Percentiles rank a stretch among this genome's conserved stretches.
Evolutionary conservation across 1,140 invertebrate genomes (phyloP).

Genomic region (Lethocerus indicus): DNA sequence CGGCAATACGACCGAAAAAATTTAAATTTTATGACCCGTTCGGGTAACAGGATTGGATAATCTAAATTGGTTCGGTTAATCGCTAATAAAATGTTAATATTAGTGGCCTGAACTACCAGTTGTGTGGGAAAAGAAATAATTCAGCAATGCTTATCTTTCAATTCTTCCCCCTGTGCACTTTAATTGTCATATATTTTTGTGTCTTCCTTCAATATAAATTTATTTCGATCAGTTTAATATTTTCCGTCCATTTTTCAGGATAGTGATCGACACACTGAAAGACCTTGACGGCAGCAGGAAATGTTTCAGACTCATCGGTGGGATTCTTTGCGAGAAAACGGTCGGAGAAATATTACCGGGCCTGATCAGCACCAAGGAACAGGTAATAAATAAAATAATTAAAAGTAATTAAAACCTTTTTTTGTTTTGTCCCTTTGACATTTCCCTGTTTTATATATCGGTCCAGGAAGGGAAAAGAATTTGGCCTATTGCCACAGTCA

Average conservation of each 20-base stretch:
- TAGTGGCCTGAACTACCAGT: too few species aligned
- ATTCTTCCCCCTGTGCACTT: background rate
- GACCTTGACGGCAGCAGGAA: conserved; percentile 69
- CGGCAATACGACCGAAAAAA: too few species aligned
- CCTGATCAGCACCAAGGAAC: conserved; percentile 62
- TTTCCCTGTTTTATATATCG: too few species aligned
- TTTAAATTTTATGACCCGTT: too few species aligned
- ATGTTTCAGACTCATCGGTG: conserved; percentile 87
- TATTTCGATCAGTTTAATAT: background rate
- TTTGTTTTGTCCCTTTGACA: too few species aligned
- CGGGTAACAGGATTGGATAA: too few species aligned
- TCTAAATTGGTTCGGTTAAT: too few species aligned
- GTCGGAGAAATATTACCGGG: conserved; percentile 82
- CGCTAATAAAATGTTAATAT: too few species aligned
- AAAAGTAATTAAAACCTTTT: too few species aligned
- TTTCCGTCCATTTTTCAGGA: conserved; percentile 42
- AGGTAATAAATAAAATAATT: conserved; percentile 41
- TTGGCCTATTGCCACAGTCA: too few species aligned
- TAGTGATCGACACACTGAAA: conserved; percentile 86
- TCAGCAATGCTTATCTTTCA: too few species aligned
- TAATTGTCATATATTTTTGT: background rate
- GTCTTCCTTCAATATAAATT: conserved; percentile 3
- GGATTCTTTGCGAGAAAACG: conserved; percentile 80
- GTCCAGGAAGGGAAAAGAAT: too few species aligned
- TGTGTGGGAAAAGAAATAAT: background rate